Conservation (phyloP, 2,113 vertebrate genomes). For the Petaurus breviceps region DNA sequence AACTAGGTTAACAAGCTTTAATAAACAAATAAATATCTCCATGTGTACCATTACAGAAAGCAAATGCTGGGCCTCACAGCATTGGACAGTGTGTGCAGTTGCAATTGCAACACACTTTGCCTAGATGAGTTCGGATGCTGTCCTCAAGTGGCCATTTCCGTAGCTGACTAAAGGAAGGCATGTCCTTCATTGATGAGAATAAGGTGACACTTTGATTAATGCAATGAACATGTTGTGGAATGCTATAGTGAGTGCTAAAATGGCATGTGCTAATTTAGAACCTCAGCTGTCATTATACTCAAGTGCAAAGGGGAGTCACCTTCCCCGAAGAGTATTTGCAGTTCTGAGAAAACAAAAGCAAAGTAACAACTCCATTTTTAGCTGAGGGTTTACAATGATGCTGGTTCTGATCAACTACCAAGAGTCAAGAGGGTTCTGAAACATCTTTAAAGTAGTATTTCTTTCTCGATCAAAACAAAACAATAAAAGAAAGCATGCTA, state of each 20-base stretch:
- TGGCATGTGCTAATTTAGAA: constrained; percentile 57
- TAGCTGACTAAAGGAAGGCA: constrained; percentile 5
- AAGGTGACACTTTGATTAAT: constrained; percentile 61
- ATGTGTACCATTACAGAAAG: neutral
- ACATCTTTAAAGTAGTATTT: neutral
- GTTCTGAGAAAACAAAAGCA: constrained; percentile 8
- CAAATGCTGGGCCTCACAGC: neutral
- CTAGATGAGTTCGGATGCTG: accelerated
- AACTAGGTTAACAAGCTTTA: constrained; percentile 47
- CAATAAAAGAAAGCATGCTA: neutral
- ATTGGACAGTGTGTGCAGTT: neutral
- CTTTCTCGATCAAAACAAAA: neutral
- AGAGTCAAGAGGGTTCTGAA: neutral
- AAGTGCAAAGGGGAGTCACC: neutral
- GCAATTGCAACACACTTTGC: neutral
- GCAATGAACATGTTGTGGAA: constrained; percentile 1
- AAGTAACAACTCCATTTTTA: neutral
- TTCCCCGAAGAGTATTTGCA: neutral
- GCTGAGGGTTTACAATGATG: neutral
- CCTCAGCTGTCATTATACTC: constrained; percentile 26
- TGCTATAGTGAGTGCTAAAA: neutral
- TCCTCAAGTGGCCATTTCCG: neutral
- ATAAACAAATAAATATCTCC: constrained; percentile 48
- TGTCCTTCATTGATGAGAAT: constrained; percentile 29
- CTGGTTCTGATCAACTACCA: neutral